A percentile compares a stretch with the other conserved stretches of the same genome.
Conservation (phyloP, 53 echinoderm and acorn worm species). For the Apostichopus leukothele region DNA sequence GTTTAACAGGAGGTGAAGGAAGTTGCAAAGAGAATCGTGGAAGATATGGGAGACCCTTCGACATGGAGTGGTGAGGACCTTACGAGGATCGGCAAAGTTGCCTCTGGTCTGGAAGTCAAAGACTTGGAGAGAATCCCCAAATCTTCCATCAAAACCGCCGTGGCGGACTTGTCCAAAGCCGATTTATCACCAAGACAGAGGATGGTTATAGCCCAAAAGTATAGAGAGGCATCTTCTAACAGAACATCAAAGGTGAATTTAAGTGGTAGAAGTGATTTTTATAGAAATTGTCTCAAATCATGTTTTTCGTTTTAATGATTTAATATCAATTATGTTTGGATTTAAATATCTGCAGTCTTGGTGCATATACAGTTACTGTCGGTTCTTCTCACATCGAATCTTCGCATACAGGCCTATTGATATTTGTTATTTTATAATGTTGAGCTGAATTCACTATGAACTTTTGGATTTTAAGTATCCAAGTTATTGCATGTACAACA, state of each 20-base stretch:
- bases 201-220: conserved; percentile 55
- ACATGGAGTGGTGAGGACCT: conserved; percentile 60
- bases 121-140: conserved; percentile 62
- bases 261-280: not conserved
- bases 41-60: conserved; percentile 44
- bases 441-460: no score
- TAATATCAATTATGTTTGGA: no score
- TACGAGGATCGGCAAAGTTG: conserved; percentile 54
- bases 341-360: not conserved
- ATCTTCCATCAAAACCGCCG: conserved; percentile 43
- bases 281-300: no score
- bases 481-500: no score
- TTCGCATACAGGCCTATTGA: no score
- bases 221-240: conserved; percentile 38
- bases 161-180: conserved; percentile 55
- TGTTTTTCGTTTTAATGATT: no score
- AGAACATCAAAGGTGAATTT: conserved; percentile 13
- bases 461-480: no score
- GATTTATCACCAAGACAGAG: conserved; percentile 60
- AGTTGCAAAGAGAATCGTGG: conserved; percentile 54
- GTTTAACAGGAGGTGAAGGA: conserved; percentile 58
- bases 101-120: conserved; percentile 58
- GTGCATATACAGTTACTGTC: not conserved
- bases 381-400: no score
- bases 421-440: no score